phyloP scores from a whole-genome alignment of 2,797 vertebrate genomes.

The Lagothrix lagotricha region DNA sequence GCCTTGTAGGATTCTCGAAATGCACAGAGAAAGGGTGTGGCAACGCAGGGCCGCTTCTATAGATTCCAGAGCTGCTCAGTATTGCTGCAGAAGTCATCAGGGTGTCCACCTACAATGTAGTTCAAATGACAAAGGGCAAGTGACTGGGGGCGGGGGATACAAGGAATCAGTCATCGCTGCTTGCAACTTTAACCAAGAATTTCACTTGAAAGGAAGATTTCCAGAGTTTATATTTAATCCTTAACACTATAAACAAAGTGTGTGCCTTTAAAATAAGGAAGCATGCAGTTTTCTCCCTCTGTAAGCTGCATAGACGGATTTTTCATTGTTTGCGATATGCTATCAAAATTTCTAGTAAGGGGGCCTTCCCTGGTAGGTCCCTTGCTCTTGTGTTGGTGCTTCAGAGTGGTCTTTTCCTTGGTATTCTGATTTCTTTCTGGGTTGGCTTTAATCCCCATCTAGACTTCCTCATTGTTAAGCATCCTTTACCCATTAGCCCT shows the following conservation, averaged over 20 bases:
- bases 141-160: neutral
- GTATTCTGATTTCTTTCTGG: slow-evolving; percentile 15
- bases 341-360: neutral
- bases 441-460: neutral
- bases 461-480: neutral
- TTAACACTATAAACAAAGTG: neutral
- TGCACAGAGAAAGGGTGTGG: neutral
- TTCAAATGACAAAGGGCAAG: slow-evolving; percentile 19
- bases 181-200: neutral
- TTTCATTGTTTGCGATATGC: slow-evolving; percentile 7
- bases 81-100: neutral
- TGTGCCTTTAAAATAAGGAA: slow-evolving; percentile 20
- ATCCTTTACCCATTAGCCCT: neutral
- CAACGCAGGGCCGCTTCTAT: neutral
- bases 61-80: neutral
- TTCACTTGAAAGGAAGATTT: neutral
- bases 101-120: neutral
- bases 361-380: neutral
- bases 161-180: neutral
- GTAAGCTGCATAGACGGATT: neutral
- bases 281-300: neutral
- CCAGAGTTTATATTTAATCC: neutral
- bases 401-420: neutral
- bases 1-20: neutral
- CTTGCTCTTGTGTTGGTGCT: neutral